phyloP scores from a whole-genome alignment of 2,888 invertebrate species.

The Drosophila demipolita region DNA sequence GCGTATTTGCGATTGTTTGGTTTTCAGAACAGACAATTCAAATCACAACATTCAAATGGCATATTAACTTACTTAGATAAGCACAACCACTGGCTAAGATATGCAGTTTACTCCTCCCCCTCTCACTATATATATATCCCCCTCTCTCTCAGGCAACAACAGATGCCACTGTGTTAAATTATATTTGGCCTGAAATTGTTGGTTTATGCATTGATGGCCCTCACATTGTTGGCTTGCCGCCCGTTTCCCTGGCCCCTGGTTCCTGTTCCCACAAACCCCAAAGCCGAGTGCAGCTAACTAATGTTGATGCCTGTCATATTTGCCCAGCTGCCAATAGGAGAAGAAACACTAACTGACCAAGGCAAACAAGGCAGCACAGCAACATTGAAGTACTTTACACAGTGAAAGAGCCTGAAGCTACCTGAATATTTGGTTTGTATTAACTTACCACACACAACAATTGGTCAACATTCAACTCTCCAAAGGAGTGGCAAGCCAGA shows the following conservation, averaged over 20 bases:
- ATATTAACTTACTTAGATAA: constrained; percentile 77
- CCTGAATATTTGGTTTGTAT: constrained; percentile 53
- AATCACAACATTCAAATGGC: constrained; percentile 73
- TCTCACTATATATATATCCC: background rate
- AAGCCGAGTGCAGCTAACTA: constrained; percentile 48
- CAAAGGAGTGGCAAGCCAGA: background rate
- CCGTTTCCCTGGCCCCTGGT: constrained; percentile 1
- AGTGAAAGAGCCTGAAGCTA: constrained; percentile 25
- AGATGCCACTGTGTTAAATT: constrained; percentile 32
- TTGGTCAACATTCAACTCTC: background rate
- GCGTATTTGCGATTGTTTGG: background rate
- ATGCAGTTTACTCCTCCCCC: constrained; percentile 10
- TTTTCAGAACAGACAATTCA: constrained; percentile 12
- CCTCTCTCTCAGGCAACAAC: background rate
- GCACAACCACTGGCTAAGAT: constrained; percentile 39
- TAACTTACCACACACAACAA: constrained; percentile 26
- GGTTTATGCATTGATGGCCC: constrained; percentile 55
- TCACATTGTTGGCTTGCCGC: constrained; percentile 42
- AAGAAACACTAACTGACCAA: constrained; percentile 43
- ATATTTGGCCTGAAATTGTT: constrained; percentile 46
- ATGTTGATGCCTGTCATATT: constrained; percentile 64
- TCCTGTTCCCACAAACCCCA: constrained; percentile 19
- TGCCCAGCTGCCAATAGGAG: constrained; percentile 45
- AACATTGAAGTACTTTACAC: constrained; percentile 5
- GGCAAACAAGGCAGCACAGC: constrained; percentile 26